Percentiles rank a stretch among this genome's conserved stretches.
phyloP scores from a whole-genome alignment of 1,140 invertebrate genomes.

The Melipona quadrifasciata region DNA sequence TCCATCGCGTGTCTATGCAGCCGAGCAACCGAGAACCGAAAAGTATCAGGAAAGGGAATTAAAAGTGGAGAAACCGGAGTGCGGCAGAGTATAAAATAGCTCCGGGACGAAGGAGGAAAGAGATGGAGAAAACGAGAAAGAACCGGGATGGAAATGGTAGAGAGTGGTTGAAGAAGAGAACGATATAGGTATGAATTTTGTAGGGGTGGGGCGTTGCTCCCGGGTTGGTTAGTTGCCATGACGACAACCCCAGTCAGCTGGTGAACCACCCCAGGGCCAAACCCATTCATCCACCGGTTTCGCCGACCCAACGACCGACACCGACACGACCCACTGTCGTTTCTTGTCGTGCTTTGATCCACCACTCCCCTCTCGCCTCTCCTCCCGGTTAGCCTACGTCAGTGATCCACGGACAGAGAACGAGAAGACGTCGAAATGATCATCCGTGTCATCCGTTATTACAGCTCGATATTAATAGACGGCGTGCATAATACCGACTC shows the following conservation, averaged over 20 bases:
- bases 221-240: slow-evolving; percentile 78
- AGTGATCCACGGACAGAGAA: background rate
- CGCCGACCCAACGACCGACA: slow-evolving; percentile 69
- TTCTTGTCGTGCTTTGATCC: slow-evolving; percentile 36
- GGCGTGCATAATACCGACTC: background rate
- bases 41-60: slow-evolving; percentile 1
- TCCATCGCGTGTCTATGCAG: background rate
- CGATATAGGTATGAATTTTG: slow-evolving; percentile 69
- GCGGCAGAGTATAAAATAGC: background rate
- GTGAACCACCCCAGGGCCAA: slow-evolving; percentile 71
- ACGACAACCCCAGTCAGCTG: slow-evolving; percentile 80
- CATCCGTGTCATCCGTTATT: background rate
- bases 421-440: slow-evolving; percentile 22
- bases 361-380: background rate
- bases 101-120: background rate
- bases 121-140: slow-evolving; percentile 9
- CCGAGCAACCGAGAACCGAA: too few species aligned
- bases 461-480: background rate
- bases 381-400: background rate
- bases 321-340: slow-evolving; percentile 63
- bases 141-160: background rate
- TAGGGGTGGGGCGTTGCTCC: slow-evolving; percentile 74
- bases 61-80: slow-evolving; percentile 22
- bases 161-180: slow-evolving; percentile 13
- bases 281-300: slow-evolving; percentile 76